These are phyloP conservation scores for Andrena bicolor DNA, from an alignment of 2,888 invertebrate species.

Conservation along the genomic window DNA sequence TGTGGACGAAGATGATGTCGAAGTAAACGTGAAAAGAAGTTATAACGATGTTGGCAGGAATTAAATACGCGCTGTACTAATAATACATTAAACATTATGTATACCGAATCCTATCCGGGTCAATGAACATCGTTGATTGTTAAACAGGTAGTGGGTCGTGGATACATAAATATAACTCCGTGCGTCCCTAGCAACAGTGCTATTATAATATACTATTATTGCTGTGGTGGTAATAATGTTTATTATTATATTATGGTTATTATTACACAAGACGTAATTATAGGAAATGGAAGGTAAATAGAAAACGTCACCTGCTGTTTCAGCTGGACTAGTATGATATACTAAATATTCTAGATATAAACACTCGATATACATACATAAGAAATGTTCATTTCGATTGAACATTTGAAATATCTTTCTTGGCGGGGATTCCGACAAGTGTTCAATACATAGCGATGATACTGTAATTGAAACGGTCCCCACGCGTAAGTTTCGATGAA, in stretches of 20 bases:
- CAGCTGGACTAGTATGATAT: conserved; percentile 72
- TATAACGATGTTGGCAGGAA: conserved; percentile 57
- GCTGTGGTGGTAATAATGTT: conserved; percentile 81
- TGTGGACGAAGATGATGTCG: background rate
- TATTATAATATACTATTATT: conserved; percentile 80
- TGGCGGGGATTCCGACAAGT: conserved; percentile 73
- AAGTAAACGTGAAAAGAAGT: conserved; percentile 31
- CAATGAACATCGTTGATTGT: conserved; percentile 74
- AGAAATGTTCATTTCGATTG: conserved; percentile 74
- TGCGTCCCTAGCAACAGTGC: conserved; percentile 76
- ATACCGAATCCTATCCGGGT: conserved; percentile 71
- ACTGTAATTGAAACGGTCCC: conserved; percentile 78
- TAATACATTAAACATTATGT: conserved; percentile 67
- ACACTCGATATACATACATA: conserved; percentile 64
- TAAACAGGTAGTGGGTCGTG: conserved; percentile 74
- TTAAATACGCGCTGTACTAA: conserved; percentile 64
- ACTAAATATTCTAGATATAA: conserved; percentile 66
- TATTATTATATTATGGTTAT: conserved; percentile 79
- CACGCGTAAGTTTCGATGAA: conserved; percentile 72
- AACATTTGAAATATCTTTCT: conserved; percentile 74
- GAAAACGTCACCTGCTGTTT: conserved; percentile 68
- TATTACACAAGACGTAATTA: conserved; percentile 77
- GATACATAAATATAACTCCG: conserved; percentile 70
- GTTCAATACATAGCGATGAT: conserved; percentile 76
- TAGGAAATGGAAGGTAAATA: conserved; percentile 72